These are phyloP conservation scores for Peromyscus aztecus DNA, from an alignment of 2,797 vertebrate genomes.

Conservation along the genomic window DNA sequence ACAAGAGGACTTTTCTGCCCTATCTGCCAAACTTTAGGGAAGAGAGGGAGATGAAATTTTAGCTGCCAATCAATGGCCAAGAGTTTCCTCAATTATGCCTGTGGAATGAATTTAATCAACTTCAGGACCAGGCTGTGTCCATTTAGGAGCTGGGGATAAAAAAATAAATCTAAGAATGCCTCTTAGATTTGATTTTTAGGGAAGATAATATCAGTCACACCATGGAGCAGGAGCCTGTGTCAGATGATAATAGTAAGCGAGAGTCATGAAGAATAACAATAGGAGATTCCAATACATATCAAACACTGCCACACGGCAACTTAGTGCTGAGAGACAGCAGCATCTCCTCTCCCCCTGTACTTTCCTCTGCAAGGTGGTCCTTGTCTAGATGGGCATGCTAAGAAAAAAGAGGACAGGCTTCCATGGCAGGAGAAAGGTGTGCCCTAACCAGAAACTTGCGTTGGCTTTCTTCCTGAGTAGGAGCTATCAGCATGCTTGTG, in stretches of 20 bases:
- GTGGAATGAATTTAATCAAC: background rate
- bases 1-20: background rate
- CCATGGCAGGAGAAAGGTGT: background rate
- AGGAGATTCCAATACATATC: background rate
- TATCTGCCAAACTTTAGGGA: background rate
- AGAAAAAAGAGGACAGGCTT: conserved; percentile 3
- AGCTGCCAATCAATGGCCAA: background rate
- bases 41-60: background rate
- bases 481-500: background rate
- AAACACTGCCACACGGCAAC: no score
- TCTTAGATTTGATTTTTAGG: background rate
- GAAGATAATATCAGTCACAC: background rate
- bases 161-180: background rate
- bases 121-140: background rate
- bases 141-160: background rate
- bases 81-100: background rate
- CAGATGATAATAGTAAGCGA: background rate
- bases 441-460: background rate
- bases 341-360: background rate
- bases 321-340: background rate
- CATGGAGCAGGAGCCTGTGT: background rate
- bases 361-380: background rate
- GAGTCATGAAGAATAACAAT: background rate
- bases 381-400: background rate
- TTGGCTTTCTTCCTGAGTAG: conserved; percentile 37